These are phyloP conservation scores for Agrenia bidenticulata DNA, from an alignment of 2,888 invertebrate genomes.

Conservation along the genomic window DNA sequence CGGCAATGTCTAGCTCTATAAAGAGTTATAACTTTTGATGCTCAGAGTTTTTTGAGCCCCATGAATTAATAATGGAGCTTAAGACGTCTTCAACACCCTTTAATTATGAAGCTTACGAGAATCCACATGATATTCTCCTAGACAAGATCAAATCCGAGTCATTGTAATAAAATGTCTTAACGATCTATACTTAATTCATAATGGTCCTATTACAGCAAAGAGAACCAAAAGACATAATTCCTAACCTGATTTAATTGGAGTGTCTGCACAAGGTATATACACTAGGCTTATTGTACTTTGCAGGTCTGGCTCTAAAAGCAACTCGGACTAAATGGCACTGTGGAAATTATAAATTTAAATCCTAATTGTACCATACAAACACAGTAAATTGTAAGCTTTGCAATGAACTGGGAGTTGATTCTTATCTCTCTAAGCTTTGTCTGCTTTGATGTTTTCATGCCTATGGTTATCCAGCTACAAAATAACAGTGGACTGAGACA, in stretches of 20 bases:
- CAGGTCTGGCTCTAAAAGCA: no score
- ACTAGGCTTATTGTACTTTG: no score
- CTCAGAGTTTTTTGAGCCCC: neutral
- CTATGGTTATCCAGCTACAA: no score
- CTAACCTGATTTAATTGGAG: conserved; percentile 8
- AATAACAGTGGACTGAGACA: no score
- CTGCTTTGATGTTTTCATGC: no score
- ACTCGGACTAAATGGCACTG: no score
- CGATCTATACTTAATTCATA: conserved; percentile 21
- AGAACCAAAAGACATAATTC: conserved; percentile 20
- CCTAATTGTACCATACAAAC: no score
- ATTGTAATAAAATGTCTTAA: conserved; percentile 23
- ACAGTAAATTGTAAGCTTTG: no score
- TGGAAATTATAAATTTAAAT: no score
- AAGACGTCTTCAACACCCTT: conserved; percentile 8
- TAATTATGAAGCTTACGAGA: conserved; percentile 19
- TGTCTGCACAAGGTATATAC: conserved; percentile 10
- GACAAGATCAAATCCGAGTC: conserved; percentile 10
- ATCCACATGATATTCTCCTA: conserved; percentile 8
- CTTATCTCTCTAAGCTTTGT: no score
- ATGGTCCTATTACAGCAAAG: conserved; percentile 11
- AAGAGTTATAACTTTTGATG: neutral
- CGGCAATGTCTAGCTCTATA: neutral
- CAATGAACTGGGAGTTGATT: no score
- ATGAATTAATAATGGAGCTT: conserved; percentile 16